Percentiles rank a stretch among this genome's conserved stretches.
These are phyloP conservation scores for Romanogobio albipinnatus DNA, from an alignment of 2,113 vertebrate species.

Conservation along the genomic window DNA sequence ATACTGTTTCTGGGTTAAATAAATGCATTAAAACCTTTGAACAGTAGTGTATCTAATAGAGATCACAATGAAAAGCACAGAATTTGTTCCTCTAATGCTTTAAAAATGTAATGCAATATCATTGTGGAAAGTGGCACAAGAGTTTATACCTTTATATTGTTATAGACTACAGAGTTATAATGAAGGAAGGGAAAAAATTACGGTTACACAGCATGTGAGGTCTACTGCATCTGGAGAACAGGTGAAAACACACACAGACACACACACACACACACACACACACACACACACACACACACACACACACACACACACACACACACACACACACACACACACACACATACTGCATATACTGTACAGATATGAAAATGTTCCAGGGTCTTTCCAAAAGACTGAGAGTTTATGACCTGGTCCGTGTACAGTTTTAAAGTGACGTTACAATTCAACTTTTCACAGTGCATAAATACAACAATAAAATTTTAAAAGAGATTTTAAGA, in stretches of 20 bases:
- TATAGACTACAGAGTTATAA: slow-evolving; percentile 24
- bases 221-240: slow-evolving; percentile 35
- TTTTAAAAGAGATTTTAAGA: background rate
- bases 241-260: slow-evolving; percentile 35
- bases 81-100: background rate
- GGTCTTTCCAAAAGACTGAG: no score
- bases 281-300: no score
- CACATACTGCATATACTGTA: background rate
- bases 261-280: no score
- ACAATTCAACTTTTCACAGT: background rate
- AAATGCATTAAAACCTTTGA: background rate
- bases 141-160: slow-evolving; percentile 40
- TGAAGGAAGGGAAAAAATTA: background rate
- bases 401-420: background rate
- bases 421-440: background rate
- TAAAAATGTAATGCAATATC: background rate
- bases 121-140: background rate
- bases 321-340: no score
- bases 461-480: background rate
- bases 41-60: background rate
- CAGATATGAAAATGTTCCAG: background rate
- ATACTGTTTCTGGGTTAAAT: background rate
- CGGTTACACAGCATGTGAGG: slow-evolving; percentile 13
- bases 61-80: background rate
- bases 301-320: no score